Base-by-base conservation (phyloP, 2,797 vertebrate species). In the Channa striata region DNA sequence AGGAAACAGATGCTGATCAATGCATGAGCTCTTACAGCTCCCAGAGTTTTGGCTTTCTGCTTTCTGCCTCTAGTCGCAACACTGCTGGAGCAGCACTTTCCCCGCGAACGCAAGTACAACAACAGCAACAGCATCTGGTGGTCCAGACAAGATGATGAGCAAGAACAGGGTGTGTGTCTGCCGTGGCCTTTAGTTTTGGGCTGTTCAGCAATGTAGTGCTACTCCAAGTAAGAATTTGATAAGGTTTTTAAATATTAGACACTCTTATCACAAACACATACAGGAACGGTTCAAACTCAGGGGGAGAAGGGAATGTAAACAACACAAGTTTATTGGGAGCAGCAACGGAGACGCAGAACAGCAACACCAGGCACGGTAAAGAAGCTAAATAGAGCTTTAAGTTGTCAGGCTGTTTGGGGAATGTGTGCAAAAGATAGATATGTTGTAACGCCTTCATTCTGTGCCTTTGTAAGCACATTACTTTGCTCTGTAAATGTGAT, bases 1-100 rank as follows among this genome's bases (percentile, higher is more conserved):
- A 51, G 62, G 36, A 62, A 83, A 70, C 86, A 90, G 81, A 81
- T 85, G 86, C 68, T 81, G 69, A 83, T 72, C 59, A 53, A 60
- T 68, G 76, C 74, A 70, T 74, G 69, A 89, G 76, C 58, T 80
- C 71, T 72, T 74, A 62, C 78, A 78, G 73, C 78, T 81, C 83
- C 69, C 76, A 59, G 60, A 81, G 76, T 53, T 30, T 62, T 67
- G 79, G 62, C 60, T 82, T 47, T 42, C 57, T 44, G 74, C 72
- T 80, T 82, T 53, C 54, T 53, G 78, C 81, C 57, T 78, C 51
- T 13, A 59, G 75, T 68, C 14, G 64, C 68, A 70, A 30, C 46
- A 37, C 37, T 65, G 76, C 73, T 66, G 59, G 68, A 74, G 65
- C 86, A 74, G 65, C 71, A 52, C 61, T 71, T 73, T 51, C 3